Conservation (phyloP, 2,113 vertebrate genomes). For the Dascyllus trimaculatus region DNA sequence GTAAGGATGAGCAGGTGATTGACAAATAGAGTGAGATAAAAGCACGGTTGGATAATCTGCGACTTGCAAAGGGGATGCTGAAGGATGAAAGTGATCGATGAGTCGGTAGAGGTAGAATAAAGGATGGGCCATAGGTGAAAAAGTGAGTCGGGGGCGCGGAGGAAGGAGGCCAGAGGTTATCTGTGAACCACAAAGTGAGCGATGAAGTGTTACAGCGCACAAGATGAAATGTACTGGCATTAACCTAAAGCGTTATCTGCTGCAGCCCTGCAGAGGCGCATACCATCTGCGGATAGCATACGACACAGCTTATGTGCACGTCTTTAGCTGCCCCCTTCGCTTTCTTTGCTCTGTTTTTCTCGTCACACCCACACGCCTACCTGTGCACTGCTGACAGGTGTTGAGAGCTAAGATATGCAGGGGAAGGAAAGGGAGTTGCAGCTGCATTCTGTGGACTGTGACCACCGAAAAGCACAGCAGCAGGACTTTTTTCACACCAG, state of each 20-base stretch:
- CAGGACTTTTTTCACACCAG: background rate
- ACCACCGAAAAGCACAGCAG: slow-evolving; percentile 7
- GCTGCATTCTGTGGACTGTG: slow-evolving; percentile 8
- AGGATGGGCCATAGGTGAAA: slow-evolving; percentile 23
- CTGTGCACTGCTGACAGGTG: slow-evolving; percentile 42
- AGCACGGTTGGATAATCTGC: background rate
- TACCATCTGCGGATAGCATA: slow-evolving; percentile 27
- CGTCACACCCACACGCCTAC: slow-evolving; percentile 4
- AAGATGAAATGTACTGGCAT: slow-evolving; percentile 34
- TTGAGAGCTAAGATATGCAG: slow-evolving; percentile 43
- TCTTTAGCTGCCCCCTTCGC: slow-evolving; percentile 8
- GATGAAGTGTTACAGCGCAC: slow-evolving; percentile 38
- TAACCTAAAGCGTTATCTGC: slow-evolving; percentile 18
- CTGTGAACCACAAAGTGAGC: slow-evolving; percentile 41
- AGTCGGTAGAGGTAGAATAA: slow-evolving; percentile 13
- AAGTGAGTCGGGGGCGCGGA: slow-evolving; percentile 22
- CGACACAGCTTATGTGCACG: slow-evolving; percentile 12
- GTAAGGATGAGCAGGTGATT: slow-evolving; percentile 18
- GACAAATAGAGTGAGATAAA: slow-evolving; percentile 52
- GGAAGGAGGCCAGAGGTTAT: slow-evolving; percentile 62
- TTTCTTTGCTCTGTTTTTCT: slow-evolving; percentile 21
- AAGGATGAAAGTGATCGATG: slow-evolving; percentile 44
- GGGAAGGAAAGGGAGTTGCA: slow-evolving; percentile 22
- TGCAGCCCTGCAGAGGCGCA: background rate
- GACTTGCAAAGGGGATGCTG: slow-evolving; percentile 32